Evolutionary conservation across 2,888 invertebrate genomes (phyloP).

Genomic region (Zootermopsis nevadensis): DNA sequence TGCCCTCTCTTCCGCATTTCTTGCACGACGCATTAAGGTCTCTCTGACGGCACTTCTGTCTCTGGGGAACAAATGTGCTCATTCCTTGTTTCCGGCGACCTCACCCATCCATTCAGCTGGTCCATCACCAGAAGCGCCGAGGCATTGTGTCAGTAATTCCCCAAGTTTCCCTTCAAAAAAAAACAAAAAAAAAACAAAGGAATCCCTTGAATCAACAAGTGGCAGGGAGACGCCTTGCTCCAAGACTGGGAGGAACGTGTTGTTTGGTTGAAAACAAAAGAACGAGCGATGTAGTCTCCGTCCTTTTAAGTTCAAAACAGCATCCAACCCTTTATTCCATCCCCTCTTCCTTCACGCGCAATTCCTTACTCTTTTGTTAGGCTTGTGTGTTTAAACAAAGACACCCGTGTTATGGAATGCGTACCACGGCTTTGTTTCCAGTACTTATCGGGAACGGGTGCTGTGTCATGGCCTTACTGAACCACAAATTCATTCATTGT

Average conservation of each 20-base stretch:
- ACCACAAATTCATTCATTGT: slow-evolving; percentile 19
- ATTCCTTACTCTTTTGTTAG: slow-evolving; percentile 14
- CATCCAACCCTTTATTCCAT: slow-evolving; percentile 17
- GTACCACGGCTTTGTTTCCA: neutral
- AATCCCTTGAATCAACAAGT: slow-evolving; percentile 42
- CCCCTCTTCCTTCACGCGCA: neutral
- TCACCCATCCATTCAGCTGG: slow-evolving; percentile 14
- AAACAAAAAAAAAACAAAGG: no score
- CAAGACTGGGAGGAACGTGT: slow-evolving; percentile 11
- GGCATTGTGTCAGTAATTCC: slow-evolving; percentile 16
- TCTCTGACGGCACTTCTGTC: neutral
- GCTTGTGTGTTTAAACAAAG: slow-evolving; percentile 41
- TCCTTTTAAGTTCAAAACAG: slow-evolving; percentile 11
- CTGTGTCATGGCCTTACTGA: neutral
- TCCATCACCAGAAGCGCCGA: slow-evolving; percentile 5
- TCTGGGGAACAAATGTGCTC: neutral
- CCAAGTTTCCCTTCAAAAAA: neutral
- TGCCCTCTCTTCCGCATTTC: neutral
- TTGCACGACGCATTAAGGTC: neutral
- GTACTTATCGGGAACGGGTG: neutral
- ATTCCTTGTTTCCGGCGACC: neutral
- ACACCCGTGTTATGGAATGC: slow-evolving; percentile 35
- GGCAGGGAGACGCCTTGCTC: neutral
- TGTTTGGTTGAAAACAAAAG: slow-evolving; percentile 36
- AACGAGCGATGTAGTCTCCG: slow-evolving; percentile 10